A percentile compares a stretch with the other conserved stretches of the same genome.
These are phyloP conservation scores for Orchesellides sinensis DNA, from an alignment of 2,888 invertebrate species.

Conservation along the genomic window DNA sequence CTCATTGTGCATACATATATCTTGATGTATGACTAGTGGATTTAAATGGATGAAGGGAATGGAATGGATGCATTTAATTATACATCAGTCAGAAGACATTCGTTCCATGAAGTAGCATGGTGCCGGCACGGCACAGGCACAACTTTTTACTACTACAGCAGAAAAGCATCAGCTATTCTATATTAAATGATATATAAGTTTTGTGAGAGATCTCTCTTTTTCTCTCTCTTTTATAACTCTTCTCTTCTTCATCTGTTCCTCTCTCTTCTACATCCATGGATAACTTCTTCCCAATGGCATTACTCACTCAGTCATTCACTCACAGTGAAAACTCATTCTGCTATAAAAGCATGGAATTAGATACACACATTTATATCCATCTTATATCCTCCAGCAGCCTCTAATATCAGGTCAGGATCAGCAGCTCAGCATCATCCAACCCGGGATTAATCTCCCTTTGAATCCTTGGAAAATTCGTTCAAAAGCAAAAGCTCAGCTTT, in stretches of 20 bases:
- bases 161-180: not conserved
- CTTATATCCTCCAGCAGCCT: constrained; percentile 1
- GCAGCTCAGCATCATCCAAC: constrained; percentile 64
- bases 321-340: not conserved
- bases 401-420: constrained; percentile 65
- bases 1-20: too few relatives aligned
- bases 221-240: constrained; percentile 10
- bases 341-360: constrained; percentile 5
- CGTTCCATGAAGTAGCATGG: constrained; percentile 38
- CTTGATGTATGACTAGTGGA: constrained; percentile 44
- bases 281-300: constrained; percentile 61
- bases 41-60: constrained; percentile 67
- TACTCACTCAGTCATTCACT: constrained; percentile 41
- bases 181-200: constrained; percentile 17
- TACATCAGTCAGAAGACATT: constrained; percentile 69
- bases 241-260: not conserved
- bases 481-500: constrained; percentile 41
- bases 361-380: not conserved
- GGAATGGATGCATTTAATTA: constrained; percentile 73
- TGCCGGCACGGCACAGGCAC: constrained; percentile 49
- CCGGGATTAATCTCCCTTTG: constrained; percentile 71
- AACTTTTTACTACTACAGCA: not conserved
- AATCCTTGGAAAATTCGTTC: constrained; percentile 56
- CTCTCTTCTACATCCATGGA: not conserved
- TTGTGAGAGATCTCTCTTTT: not conserved